These are phyloP conservation scores for Nowickia ferox DNA, from an alignment of 2,888 invertebrate species.

Conservation along the genomic window DNA sequence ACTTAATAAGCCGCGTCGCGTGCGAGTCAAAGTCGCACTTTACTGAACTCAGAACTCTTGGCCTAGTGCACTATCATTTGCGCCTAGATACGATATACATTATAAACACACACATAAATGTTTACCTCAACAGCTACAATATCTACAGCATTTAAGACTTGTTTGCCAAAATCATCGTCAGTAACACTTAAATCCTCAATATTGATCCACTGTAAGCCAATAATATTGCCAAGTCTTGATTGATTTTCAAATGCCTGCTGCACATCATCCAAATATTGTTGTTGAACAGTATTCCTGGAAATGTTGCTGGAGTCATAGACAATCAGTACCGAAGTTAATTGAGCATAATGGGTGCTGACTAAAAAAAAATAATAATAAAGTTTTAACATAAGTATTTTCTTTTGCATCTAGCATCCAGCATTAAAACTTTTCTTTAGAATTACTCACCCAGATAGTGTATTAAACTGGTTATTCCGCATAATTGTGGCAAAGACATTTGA, in stretches of 20 bases:
- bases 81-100: no score
- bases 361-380: conserved; percentile 23
- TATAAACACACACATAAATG: background rate
- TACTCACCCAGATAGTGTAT: conserved; percentile 63
- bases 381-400: background rate
- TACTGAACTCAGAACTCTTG: no score
- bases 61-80: no score
- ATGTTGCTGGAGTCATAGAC: conserved; percentile 75
- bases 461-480: conserved; percentile 37
- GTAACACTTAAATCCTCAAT: conserved; percentile 73
- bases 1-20: no score
- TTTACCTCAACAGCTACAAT: conserved; percentile 77
- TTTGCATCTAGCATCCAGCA: background rate
- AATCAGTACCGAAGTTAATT: conserved; percentile 78
- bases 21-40: no score
- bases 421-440: conserved; percentile 19
- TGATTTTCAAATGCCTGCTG: conserved; percentile 75
- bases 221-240: conserved; percentile 65
- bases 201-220: conserved; percentile 80
- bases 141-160: conserved; percentile 78
- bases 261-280: conserved; percentile 77
- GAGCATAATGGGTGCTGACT: conserved; percentile 79
- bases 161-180: conserved; percentile 72
- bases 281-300: conserved; percentile 62
- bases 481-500: conserved; percentile 41